A percentile compares a stretch with the other conserved stretches of the same genome.
Evolutionary conservation across 2,113 vertebrate species (phyloP).

Genomic region (Pseudorhombus dupliciocellatus): DNA sequence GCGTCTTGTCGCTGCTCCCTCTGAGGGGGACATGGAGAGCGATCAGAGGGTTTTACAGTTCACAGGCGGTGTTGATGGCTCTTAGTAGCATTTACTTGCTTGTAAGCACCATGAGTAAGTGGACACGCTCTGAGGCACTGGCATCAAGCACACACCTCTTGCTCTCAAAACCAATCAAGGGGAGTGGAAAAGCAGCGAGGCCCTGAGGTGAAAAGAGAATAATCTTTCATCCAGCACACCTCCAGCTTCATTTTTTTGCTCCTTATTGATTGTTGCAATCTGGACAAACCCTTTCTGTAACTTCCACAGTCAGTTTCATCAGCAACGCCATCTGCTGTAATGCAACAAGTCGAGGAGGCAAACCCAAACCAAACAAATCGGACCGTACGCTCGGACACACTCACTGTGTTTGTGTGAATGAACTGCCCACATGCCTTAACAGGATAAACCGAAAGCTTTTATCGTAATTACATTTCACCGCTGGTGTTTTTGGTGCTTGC

Average conservation of each 20-base stretch:
- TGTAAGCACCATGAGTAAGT: conserved; percentile 51
- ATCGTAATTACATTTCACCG: conserved; percentile 30
- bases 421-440: background rate
- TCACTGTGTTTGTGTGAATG: background rate
- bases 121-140: conserved; percentile 41
- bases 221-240: conserved; percentile 3
- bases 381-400: background rate
- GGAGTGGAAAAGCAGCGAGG: conserved; percentile 20
- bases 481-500: conserved; percentile 8
- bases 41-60: conserved; percentile 49
- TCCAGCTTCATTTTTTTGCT: background rate
- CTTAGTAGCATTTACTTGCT: conserved; percentile 49
- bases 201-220: conserved; percentile 16
- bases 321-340: background rate
- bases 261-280: conserved; percentile 12
- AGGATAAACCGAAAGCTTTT: conserved; percentile 23
- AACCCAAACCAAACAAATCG: background rate
- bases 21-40: conserved; percentile 15
- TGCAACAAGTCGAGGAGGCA: conserved; percentile 12
- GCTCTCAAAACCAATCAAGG: conserved; percentile 42
- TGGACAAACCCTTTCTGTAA: conserved; percentile 1
- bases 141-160: conserved; percentile 30
- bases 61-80: conserved; percentile 48
- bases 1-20: conserved; percentile 25
- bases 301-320: conserved; percentile 4